Base-by-base conservation (phyloP, 2,797 vertebrate species). In the Pelodytes ibericus region DNA sequence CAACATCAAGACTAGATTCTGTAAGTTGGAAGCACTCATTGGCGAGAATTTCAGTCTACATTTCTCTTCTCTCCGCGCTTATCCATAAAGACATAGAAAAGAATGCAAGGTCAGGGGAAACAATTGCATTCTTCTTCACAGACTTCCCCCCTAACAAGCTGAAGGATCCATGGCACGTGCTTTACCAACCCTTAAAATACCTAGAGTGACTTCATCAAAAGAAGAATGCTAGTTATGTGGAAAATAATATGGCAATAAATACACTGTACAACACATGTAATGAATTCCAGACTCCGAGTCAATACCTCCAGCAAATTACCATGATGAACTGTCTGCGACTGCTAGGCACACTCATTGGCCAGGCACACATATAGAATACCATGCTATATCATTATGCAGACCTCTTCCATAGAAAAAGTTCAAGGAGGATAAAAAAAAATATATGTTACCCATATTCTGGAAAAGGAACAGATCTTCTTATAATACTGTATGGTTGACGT, bases 401-500 rank as follows among this genome's bases (percentile, higher is more conserved):
- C 10, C 33, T 13, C 41, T 13, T 44, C 3, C 20, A 11, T 53
- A 25, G 2, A 20, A 53, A n/a, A 53, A 1, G 49, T 22, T 22
- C 49, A 2, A 53, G 16, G 22, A 53, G 49, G 24, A 4, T 22
- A 24, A 53, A 24, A 22, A 10, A 44, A n/a, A n/a, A n/a, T n/a
- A 39, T 8, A 1, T 39, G 15, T 79, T 74, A 79, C 77, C 77
- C 71, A 29, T 62, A 85, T 71, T 91, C 89, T 0, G 86, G 78
- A 39, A 85, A 85, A 61, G 86, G 86, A 70, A 90, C 77, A 66
- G 92, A 93, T 80, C 91, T 90, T 81, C 91, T 81, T 84, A 93
- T 93, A 69, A 92, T 91, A 69, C 90, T 79, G 3, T 88, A 90
- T n/a, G 87, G 83, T 1, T 93, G 92, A 2, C 88, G 94, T n/a